Evolutionary conservation across 1,140 invertebrate species (phyloP).

Genomic region (Lordiphosa mommai): DNA sequence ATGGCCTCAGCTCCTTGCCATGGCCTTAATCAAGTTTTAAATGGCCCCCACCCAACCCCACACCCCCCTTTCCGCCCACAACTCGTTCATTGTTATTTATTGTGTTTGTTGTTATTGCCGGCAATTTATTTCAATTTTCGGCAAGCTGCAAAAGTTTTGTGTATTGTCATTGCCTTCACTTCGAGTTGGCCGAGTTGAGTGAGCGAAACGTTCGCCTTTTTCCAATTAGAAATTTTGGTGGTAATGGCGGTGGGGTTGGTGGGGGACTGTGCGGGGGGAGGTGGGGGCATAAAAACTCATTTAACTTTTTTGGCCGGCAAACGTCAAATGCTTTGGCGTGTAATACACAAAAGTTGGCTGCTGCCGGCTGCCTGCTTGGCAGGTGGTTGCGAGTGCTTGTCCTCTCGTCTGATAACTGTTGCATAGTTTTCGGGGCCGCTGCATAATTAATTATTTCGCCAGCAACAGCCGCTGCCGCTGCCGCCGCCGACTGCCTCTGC

Average conservation of each 20-base stretch:
- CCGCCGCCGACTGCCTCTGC: too few relatives aligned
- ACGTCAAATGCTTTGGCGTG: constrained; percentile 59
- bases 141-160: constrained; percentile 59
- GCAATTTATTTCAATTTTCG: constrained; percentile 79
- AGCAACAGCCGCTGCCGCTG: constrained; percentile 3
- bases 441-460: constrained; percentile 68
- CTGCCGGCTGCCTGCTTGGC: constrained; percentile 9
- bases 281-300: constrained; percentile 65
- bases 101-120: constrained; percentile 69
- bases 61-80: constrained; percentile 2
- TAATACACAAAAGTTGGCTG: constrained; percentile 57
- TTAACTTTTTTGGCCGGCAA: constrained; percentile 67
- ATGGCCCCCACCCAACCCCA: constrained; percentile 31
- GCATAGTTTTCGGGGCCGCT: constrained; percentile 56
- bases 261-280: neutral
- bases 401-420: constrained; percentile 52
- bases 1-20: constrained; percentile 17
- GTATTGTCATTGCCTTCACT: constrained; percentile 66
- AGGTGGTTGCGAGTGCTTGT: constrained; percentile 13
- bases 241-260: neutral
- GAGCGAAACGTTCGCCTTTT: constrained; percentile 49
- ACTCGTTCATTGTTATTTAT: constrained; percentile 78
- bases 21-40: constrained; percentile 73
- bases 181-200: constrained; percentile 16
- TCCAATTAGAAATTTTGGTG: constrained; percentile 60